These are phyloP conservation scores for Caenorhabditis brenneri DNA, from an alignment of 1,140 invertebrate genomes.

Conservation along the genomic window DNA sequence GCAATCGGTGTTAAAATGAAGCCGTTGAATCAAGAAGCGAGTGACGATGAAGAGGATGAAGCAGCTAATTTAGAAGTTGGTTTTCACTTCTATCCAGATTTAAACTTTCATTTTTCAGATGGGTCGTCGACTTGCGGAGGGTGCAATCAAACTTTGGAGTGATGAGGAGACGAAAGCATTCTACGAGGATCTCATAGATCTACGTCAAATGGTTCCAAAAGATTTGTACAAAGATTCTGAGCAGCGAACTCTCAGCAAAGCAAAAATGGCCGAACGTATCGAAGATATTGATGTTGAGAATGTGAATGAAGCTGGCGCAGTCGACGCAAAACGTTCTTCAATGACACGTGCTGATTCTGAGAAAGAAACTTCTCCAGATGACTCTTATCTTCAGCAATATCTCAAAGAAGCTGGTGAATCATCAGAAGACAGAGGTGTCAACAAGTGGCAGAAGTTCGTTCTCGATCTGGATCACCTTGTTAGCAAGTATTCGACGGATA, in stretches of 20 bases:
- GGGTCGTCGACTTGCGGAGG: slow-evolving; percentile 34
- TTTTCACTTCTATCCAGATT: background rate
- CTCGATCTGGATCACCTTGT: slow-evolving; percentile 47
- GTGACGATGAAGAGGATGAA: slow-evolving; percentile 58
- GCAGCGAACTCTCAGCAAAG: slow-evolving; percentile 30
- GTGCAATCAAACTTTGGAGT: slow-evolving; percentile 49
- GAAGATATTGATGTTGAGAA: slow-evolving; percentile 51
- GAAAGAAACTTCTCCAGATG: slow-evolving; percentile 2
- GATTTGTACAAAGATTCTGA: slow-evolving; percentile 51
- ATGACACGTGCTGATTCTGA: background rate
- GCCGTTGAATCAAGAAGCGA: slow-evolving; percentile 52
- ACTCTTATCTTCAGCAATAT: background rate
- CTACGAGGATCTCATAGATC: slow-evolving; percentile 52
- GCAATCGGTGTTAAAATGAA: slow-evolving; percentile 28
- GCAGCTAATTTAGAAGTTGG: slow-evolving; percentile 39
- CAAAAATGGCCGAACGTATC: slow-evolving; percentile 37
- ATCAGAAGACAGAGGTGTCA: slow-evolving; percentile 1
- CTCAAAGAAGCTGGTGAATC: background rate
- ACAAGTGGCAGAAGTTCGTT: slow-evolving; percentile 45
- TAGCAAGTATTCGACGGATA: slow-evolving; percentile 53
- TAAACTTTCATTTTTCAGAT: slow-evolving; percentile 27
- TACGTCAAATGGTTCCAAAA: slow-evolving; percentile 52
- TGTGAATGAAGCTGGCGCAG: background rate
- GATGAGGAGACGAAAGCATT: slow-evolving; percentile 54
- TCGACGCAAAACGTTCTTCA: slow-evolving; percentile 3